Conservation (phyloP, 2,888 invertebrate genomes). For the Xestobium rufovillosum region DNA sequence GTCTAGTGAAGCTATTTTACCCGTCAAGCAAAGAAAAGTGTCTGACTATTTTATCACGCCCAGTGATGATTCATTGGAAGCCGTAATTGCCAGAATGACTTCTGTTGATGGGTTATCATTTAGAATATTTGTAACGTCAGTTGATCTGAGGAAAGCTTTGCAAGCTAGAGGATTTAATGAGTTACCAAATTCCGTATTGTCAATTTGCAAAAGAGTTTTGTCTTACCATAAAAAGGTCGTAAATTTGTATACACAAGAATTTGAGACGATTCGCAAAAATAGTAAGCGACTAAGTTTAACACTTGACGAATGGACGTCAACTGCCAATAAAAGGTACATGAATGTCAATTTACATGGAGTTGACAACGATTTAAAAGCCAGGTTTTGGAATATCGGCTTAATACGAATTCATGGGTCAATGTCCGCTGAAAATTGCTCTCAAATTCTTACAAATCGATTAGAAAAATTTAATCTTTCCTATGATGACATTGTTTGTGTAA, state of each 20-base stretch:
- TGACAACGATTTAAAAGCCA: slow-evolving; percentile 9
- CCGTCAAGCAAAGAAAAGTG: slow-evolving; percentile 8
- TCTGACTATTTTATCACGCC: slow-evolving; percentile 11
- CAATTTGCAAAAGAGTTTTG: no score
- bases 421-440: slow-evolving; percentile 8
- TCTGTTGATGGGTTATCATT: slow-evolving; percentile 11
- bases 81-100: slow-evolving; percentile 13
- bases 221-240: no score
- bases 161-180: slow-evolving; percentile 2
- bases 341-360: slow-evolving; percentile 18
- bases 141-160: slow-evolving; percentile 10
- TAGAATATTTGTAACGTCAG: slow-evolving; percentile 11
- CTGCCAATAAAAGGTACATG: no score
- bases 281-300: slow-evolving; percentile 7
- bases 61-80: slow-evolving; percentile 6
- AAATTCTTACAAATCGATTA: no score
- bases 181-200: no score
- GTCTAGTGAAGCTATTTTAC: slow-evolving; percentile 1
- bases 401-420: slow-evolving; percentile 12
- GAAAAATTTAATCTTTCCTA: slow-evolving; percentile 9
- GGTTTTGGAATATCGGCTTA: slow-evolving; percentile 13
- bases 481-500: slow-evolving; percentile 12
- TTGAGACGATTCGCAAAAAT: no score
- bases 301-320: slow-evolving; percentile 16
- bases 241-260: no score